Conservation (phyloP, 1,140 invertebrate genomes). For the Anoplophora glabripennis region DNA sequence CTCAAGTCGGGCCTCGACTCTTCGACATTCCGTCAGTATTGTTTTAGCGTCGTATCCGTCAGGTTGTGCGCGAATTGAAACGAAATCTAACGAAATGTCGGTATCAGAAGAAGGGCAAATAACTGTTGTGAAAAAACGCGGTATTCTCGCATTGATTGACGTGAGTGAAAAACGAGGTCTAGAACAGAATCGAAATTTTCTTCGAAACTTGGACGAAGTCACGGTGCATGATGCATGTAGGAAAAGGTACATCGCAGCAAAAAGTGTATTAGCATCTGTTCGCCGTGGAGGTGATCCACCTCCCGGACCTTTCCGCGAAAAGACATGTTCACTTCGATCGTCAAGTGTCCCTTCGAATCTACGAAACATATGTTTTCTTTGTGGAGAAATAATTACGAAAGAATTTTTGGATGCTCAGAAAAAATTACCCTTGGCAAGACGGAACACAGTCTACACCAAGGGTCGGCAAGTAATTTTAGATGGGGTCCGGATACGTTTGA, state of each 20-base stretch:
- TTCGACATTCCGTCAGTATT: too few species aligned
- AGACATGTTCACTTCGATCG: neutral
- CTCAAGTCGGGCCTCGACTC: too few species aligned
- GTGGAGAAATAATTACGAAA: neutral
- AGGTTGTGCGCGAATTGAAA: too few species aligned
- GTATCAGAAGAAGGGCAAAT: too few species aligned
- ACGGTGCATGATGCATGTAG: neutral
- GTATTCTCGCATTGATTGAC: neutral
- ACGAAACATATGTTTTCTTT: slow-evolving; percentile 1
- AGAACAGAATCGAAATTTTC: neutral
- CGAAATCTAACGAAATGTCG: too few species aligned
- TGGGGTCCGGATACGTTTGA: too few species aligned
- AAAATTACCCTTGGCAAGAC: neutral
- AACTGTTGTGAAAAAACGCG: neutral
- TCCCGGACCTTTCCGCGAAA: neutral
- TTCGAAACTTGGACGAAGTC: neutral
- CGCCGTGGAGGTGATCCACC: slow-evolving; percentile 1
- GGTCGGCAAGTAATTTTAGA: too few species aligned
- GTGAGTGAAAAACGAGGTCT: neutral
- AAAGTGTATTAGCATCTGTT: neutral
- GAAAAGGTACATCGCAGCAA: neutral
- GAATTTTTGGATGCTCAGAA: neutral
- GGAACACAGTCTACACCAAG: too few species aligned
- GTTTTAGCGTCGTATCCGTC: too few species aligned
- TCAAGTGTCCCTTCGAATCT: neutral